Conservation (phyloP, 2,113 vertebrate species). For the Rhodinocichla rosea region DNA sequence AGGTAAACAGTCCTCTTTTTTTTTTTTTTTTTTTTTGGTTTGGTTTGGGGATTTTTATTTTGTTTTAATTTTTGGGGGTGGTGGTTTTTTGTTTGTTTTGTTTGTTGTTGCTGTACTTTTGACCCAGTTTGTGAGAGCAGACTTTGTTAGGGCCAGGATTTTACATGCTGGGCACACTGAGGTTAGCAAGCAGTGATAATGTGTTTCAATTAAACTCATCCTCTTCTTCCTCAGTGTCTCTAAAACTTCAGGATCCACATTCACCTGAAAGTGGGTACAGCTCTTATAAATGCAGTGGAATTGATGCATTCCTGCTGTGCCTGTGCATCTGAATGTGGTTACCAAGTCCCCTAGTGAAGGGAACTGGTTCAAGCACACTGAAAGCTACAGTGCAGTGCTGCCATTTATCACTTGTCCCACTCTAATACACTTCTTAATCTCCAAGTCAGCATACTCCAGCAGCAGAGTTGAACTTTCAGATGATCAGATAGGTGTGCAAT, state of each 20-base stretch:
- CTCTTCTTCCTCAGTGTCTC: not conserved
- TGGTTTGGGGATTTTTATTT: not conserved
- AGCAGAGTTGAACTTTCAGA: not conserved
- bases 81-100: not conserved
- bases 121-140: not conserved
- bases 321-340: not conserved
- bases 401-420: not conserved
- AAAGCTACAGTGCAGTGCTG: not conserved
- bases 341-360: not conserved
- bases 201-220: not conserved
- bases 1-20: slow-evolving; percentile 32
- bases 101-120: not conserved
- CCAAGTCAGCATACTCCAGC: not conserved
- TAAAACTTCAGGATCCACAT: not conserved
- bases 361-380: not conserved
- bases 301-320: not conserved
- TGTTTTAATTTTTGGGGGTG: not conserved
- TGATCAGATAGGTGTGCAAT: not conserved
- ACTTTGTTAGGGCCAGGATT: not conserved
- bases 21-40: not conserved
- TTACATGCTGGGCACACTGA: not conserved
- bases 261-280: not conserved
- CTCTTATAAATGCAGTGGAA: not conserved
- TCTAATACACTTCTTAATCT: not conserved
- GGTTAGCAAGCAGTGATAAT: not conserved